Evolutionary conservation across 1,140 invertebrate genomes (phyloP), one percentile per base, ranked within the genome.

Genomic region (Ruditapes philippinarum): DNA sequence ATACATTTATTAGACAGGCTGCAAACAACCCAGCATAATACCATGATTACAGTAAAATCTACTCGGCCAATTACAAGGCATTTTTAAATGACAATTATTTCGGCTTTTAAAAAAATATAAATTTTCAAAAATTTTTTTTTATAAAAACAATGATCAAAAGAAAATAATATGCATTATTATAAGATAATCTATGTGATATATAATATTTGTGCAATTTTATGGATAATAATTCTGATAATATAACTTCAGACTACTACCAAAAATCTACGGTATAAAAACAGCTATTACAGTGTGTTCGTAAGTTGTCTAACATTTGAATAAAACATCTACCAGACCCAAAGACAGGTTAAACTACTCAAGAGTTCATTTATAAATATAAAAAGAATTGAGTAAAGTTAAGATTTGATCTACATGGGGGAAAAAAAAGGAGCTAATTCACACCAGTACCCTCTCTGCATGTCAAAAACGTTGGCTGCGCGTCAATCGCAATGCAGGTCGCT

Each of bases 381-480:
- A n/a, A n/a, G 33, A 17, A 33, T 70, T 22, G 65, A 36, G 33
- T 33, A 38, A 70, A 14, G 19, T 45, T 17, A 22, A 70, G 65
- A 70, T 19, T 45, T 33, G 25, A 5, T 31, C 60, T 28, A 2
- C 19, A 33, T 31, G 11, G 22, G 28, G 33, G 25, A 65, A 65
- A 36, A 14, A 70, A 17, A 57, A 19, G 3, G n/a, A 57, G 54
- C n/a, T 36, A 14, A 38, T 11, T 5, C 65, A 70, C 33, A 19
- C 28, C 33, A 2, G 12, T 28, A 70, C 22, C 33, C 65, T 70
- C n/a, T n/a, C 65, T 70, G 65, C 65, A 70, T 70, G 65, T 70
- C 31, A 70, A 70, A 70, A 70, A 70, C 33, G 33, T 38, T 40
- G 65, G 65, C 65, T 70, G 33, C 65, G 65, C 65, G 38, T 70